Conservation (phyloP, 2,888 invertebrate genomes). For the Glyphotaelius pellucidus region DNA sequence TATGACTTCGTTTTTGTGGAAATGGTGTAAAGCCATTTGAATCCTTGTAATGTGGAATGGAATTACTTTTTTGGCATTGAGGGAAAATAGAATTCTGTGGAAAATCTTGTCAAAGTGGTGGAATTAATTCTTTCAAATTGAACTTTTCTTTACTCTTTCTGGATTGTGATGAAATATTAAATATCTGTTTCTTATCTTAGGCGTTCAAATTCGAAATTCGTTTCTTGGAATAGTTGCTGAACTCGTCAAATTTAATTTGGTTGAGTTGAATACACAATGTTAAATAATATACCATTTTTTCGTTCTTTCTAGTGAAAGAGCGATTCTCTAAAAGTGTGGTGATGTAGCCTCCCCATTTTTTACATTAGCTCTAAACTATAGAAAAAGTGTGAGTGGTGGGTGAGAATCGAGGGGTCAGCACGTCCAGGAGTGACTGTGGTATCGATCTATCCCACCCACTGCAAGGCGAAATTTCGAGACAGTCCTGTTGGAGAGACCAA, state of each 20-base stretch:
- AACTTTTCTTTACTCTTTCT: background rate
- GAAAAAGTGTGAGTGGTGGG: too few relatives aligned
- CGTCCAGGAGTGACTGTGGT: too few relatives aligned
- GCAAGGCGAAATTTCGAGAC: too few relatives aligned
- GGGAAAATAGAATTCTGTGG: background rate
- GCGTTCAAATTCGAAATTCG: background rate
- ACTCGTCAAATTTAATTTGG: background rate
- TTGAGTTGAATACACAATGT: background rate
- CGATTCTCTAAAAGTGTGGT: background rate
- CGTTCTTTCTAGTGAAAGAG: background rate
- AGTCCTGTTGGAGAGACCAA: too few relatives aligned
- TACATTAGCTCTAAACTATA: too few relatives aligned
- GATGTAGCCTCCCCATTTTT: too few relatives aligned
- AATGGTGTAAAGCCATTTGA: background rate
- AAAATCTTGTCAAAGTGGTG: conserved; percentile 11
- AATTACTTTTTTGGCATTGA: conserved; percentile 27
- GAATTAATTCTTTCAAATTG: background rate
- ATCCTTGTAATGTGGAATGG: background rate
- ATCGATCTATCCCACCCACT: too few relatives aligned
- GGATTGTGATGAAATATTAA: background rate
- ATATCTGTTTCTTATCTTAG: background rate
- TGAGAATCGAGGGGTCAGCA: too few relatives aligned
- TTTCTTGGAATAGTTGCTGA: background rate
- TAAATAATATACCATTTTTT: background rate
- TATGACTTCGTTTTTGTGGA: background rate